These are phyloP conservation scores for Ennomos fuscantarius DNA, from an alignment of 2,888 invertebrate species.

Conservation along the genomic window DNA sequence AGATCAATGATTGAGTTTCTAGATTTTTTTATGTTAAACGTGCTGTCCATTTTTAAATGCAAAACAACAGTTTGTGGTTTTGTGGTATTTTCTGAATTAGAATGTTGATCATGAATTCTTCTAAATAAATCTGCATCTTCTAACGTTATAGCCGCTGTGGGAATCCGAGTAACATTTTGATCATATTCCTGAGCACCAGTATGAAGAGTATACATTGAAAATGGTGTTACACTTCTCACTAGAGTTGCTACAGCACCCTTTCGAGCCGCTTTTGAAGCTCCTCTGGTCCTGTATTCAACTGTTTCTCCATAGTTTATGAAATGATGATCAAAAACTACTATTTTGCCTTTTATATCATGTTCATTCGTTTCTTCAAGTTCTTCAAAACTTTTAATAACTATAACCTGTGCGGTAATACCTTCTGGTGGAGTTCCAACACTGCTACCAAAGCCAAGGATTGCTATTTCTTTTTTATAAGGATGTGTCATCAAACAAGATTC, in stretches of 20 bases:
- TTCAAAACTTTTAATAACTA: constrained; percentile 89
- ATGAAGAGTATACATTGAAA: constrained; percentile 90
- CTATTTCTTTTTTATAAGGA: constrained; percentile 86
- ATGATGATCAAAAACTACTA: constrained; percentile 90
- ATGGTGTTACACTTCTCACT: constrained; percentile 90
- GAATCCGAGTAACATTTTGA: constrained; percentile 86
- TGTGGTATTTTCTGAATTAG: constrained; percentile 53
- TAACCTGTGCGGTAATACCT: constrained; percentile 89
- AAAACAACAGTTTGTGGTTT: constrained; percentile 58
- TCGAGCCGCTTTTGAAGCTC: constrained; percentile 88
- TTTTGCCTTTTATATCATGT: constrained; percentile 87
- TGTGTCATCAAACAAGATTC: constrained; percentile 86
- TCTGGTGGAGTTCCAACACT: constrained; percentile 88
- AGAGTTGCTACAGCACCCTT: constrained; percentile 90
- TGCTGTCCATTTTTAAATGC: constrained; percentile 87
- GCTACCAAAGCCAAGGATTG: constrained; percentile 88
- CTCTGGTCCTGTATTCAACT: constrained; percentile 86
- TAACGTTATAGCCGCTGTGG: constrained; percentile 89
- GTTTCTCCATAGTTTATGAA: constrained; percentile 87
- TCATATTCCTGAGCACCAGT: constrained; percentile 88
- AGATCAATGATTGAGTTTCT: constrained; percentile 90
- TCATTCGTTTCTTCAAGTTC: constrained; percentile 83
- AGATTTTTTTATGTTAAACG: constrained; percentile 83
- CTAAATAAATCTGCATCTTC: constrained; percentile 91
- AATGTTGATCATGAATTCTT: constrained; percentile 81